phyloP scores from a whole-genome alignment of 2,888 invertebrate genomes.

The Andrena minutula region DNA sequence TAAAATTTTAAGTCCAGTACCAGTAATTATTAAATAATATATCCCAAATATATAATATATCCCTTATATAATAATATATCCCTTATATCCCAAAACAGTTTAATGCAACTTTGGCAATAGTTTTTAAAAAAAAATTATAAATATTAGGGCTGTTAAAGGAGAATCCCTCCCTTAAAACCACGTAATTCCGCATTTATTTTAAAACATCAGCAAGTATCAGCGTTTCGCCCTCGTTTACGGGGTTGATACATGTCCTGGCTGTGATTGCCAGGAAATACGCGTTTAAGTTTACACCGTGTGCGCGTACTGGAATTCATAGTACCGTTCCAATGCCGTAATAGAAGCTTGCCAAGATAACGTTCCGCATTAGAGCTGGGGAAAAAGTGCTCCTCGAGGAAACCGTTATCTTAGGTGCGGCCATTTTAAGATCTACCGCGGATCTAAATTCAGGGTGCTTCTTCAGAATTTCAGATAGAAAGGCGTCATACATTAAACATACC shows the following conservation, averaged over 20 bases:
- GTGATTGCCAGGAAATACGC: slow-evolving; percentile 37
- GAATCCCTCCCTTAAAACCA: not conserved
- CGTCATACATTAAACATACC: slow-evolving; percentile 54
- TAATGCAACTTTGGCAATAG: no score
- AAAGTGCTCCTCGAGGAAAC: slow-evolving; percentile 53
- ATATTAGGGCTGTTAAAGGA: not conserved
- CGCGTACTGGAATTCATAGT: slow-evolving; percentile 42
- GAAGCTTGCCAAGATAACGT: slow-evolving; percentile 57
- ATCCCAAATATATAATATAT: no score
- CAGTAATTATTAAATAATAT: no score
- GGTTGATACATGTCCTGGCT: slow-evolving; percentile 8
- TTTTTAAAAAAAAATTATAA: no score
- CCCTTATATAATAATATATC: no score
- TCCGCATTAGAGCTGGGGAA: slow-evolving; percentile 47
- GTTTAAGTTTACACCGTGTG: slow-evolving; percentile 34
- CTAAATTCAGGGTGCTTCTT: slow-evolving; percentile 45
- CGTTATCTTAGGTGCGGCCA: slow-evolving; percentile 59
- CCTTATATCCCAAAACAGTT: no score
- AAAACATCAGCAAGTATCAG: not conserved
- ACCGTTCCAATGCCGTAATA: slow-evolving; percentile 46
- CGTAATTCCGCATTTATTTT: not conserved
- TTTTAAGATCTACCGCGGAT: slow-evolving; percentile 50
- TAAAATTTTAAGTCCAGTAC: no score
- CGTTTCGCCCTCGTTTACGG: not conserved
- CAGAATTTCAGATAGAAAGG: slow-evolving; percentile 52